Evolutionary conservation across 2,888 invertebrate species (phyloP), one percentile per base, ranked within the genome.

Genomic region (Lepeophtheirus nordmannii): DNA sequence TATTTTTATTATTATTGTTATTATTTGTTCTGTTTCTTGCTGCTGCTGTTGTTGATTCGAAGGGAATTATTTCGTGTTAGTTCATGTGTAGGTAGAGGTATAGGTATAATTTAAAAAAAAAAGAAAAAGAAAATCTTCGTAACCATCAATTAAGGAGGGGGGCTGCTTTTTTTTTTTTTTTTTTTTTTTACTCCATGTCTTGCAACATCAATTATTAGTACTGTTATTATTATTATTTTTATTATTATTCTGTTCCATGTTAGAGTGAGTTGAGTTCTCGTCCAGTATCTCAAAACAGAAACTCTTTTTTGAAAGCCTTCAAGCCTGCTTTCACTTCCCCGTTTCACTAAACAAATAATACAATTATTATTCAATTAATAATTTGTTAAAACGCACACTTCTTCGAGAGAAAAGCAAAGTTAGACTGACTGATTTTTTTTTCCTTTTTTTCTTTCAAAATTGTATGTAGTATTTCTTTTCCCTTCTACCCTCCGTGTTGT

Each of bases 61-160:
- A 30, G 30, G 30, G 30, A 14, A 14, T 46, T 46, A 5, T 5
- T 46, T 46, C 17, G 14, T 46, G 14, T 14, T 46, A 14, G n/a
- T 46, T 17, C 17, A 46, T 17, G 5, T 46, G 14, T n/a, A 46
- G 2, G 14, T 46, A 17, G 2, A n/a, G 53, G 14, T 46, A 17
- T 46, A n/a, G 53, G 14, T 46, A 46, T 17, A 17, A 46, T 46
- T 46, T 46, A 46, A 46, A 46, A 46, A 11, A 41, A 41, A n/a
- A 46, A 46, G n/a, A 46, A 46, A 46, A 46, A 46, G 53, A 17
- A 46, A 46, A 46, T 46, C 53, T 46, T 46, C n/a, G 53, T 46
- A 46, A 46, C 53, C 53, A 46, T 46, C 53, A 46, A 46, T 46
- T 46, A 46, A 46, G 53, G 53, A 46, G 53, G 53, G 53, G 17